These are phyloP conservation scores for Nebria ingens DNA, from an alignment of 1,140 invertebrate genomes.

Conservation along the genomic window DNA sequence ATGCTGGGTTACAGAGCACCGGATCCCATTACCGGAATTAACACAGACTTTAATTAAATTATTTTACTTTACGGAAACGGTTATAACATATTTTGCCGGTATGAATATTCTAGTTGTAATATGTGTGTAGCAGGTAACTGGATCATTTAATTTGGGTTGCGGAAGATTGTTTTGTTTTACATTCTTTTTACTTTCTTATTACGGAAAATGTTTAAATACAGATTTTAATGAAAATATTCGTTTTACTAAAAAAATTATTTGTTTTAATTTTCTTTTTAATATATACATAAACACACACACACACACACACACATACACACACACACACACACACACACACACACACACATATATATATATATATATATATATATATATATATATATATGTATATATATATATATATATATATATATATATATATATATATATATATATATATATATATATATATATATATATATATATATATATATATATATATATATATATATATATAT, in stretches of 20 bases:
- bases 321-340: not conserved
- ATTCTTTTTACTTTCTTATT: not conserved
- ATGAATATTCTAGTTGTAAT: too few relatives aligned
- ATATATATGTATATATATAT: slow-evolving; percentile 2
- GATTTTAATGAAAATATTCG: too few relatives aligned
- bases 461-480: slow-evolving; percentile 9
- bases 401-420: not conserved
- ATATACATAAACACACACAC: not conserved
- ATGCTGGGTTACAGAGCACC: too few relatives aligned
- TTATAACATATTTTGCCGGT: too few relatives aligned
- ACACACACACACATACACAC: not conserved
- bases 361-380: too few relatives aligned
- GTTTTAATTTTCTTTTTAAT: not conserved
- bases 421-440: slow-evolving; percentile 2
- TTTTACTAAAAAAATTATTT: too few relatives aligned
- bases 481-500: not conserved
- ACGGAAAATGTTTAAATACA: not conserved
- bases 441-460: slow-evolving; percentile 4
- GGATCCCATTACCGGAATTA: too few relatives aligned
- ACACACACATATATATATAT: not conserved
- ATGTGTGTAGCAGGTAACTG: not conserved
- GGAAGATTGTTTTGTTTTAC: not conserved
- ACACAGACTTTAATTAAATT: too few relatives aligned
- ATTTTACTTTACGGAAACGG: too few relatives aligned
- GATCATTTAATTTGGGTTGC: not conserved